These are phyloP conservation scores for Drosophila repletoides DNA, from an alignment of 1,140 invertebrate genomes.

Conservation along the genomic window DNA sequence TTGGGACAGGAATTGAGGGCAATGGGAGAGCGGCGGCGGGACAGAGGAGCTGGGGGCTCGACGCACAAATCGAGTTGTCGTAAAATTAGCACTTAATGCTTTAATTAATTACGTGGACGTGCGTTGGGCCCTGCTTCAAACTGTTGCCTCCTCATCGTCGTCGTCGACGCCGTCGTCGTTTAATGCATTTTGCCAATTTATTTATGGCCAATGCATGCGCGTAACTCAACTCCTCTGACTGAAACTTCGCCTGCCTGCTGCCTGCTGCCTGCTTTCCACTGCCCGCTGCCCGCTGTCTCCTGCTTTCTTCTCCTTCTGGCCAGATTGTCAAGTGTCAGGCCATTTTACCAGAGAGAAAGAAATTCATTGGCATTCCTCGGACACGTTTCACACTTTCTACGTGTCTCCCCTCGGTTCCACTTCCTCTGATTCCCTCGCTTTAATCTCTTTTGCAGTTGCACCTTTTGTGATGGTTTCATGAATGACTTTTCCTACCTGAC, in stretches of 20 bases:
- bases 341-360: constrained; percentile 56
- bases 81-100: constrained; percentile 81
- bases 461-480: constrained; percentile 26
- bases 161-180: constrained; percentile 41
- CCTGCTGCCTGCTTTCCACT: not conserved
- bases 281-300: not conserved
- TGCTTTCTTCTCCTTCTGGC: not conserved
- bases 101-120: constrained; percentile 79
- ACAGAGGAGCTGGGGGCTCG: constrained; percentile 1
- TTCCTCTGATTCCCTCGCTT: too few relatives aligned
- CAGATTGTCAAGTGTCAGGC: constrained; percentile 65
- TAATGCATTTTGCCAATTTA: constrained; percentile 78
- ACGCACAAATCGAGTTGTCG: constrained; percentile 79
- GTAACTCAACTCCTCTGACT: constrained; percentile 63
- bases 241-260: not conserved
- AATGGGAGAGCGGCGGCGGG: not conserved
- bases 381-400: constrained; percentile 74
- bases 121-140: constrained; percentile 44
- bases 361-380: constrained; percentile 68
- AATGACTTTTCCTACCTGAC: constrained; percentile 32
- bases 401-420: not conserved
- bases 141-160: constrained; percentile 25
- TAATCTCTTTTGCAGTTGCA: not conserved
- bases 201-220: constrained; percentile 74
- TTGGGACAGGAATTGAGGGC: constrained; percentile 27